A percentile compares a stretch with the other conserved stretches of the same genome.
These are phyloP conservation scores for Actinemys pallida DNA, from an alignment of 2,113 vertebrate species.

Conservation along the genomic window DNA sequence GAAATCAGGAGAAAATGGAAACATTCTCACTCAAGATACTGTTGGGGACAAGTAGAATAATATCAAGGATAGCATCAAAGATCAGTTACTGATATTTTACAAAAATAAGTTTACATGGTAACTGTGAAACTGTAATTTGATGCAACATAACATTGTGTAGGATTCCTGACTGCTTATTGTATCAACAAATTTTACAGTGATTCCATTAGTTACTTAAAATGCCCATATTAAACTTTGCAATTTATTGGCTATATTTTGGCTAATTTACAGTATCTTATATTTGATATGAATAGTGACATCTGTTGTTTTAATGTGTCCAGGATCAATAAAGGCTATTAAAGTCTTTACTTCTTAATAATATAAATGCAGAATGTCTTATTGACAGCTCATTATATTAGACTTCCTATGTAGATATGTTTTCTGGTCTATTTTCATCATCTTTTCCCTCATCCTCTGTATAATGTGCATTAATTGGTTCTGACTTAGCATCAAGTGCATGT, in stretches of 20 bases:
- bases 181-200: not conserved
- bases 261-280: conserved; percentile 35
- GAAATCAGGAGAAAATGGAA: not conserved
- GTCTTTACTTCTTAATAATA: not conserved
- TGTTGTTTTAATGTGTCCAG: conserved; percentile 37
- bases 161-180: conserved; percentile 2
- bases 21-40: conserved; percentile 13
- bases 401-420: not conserved
- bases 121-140: not conserved
- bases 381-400: not conserved
- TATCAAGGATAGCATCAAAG: conserved; percentile 42
- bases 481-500: not conserved
- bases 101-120: conserved; percentile 50
- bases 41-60: conserved; percentile 34
- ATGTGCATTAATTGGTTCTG: not conserved
- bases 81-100: conserved; percentile 27
- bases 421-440: conserved; percentile 7
- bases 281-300: conserved; percentile 35
- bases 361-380: not conserved
- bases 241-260: conserved; percentile 11
- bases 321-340: conserved; percentile 50
- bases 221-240: not conserved
- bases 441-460: not conserved
- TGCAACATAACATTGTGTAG: conserved; percentile 26
- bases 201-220: not conserved